These are phyloP conservation scores for Saxidomus purpurata DNA, from an alignment of 1,140 invertebrate species.

Conservation along the genomic window DNA sequence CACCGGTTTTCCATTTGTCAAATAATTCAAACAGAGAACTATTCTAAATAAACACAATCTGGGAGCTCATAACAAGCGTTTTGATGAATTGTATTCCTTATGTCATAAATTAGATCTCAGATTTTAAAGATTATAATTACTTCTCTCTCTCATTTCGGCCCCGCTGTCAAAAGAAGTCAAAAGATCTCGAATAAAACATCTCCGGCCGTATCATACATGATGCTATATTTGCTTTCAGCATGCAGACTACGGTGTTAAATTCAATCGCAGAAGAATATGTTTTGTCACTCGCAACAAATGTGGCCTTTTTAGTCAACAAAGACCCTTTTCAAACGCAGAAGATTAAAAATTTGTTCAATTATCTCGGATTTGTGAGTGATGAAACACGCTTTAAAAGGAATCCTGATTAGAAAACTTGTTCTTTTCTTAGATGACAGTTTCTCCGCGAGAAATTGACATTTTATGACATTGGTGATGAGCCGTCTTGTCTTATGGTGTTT, in stretches of 20 bases:
- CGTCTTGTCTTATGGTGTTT: constrained; percentile 51
- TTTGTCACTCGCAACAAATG: constrained; percentile 48
- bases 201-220: background rate
- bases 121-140: constrained; percentile 58
- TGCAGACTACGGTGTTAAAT: constrained; percentile 15
- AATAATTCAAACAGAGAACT: constrained; percentile 55
- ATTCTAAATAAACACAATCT: constrained; percentile 57
- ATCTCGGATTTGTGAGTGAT: constrained; percentile 52
- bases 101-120: constrained; percentile 52
- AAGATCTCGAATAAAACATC: constrained; percentile 48
- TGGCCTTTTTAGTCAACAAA: constrained; percentile 54
- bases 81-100: constrained; percentile 55
- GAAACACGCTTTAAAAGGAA: constrained; percentile 47
- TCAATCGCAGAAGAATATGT: constrained; percentile 56
- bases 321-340: constrained; percentile 40
- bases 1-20: constrained; percentile 51
- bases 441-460: constrained; percentile 63
- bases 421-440: constrained; percentile 56
- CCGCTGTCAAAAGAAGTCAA: constrained; percentile 54
- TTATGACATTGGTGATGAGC: constrained; percentile 50
- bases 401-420: constrained; percentile 65
- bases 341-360: constrained; percentile 63
- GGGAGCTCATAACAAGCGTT: constrained; percentile 12
- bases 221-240: constrained; percentile 12
- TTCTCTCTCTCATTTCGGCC: constrained; percentile 4